These are phyloP conservation scores for Taenioides sp. DNA, from an alignment of 2,797 vertebrate genomes.

Conservation along the genomic window DNA sequence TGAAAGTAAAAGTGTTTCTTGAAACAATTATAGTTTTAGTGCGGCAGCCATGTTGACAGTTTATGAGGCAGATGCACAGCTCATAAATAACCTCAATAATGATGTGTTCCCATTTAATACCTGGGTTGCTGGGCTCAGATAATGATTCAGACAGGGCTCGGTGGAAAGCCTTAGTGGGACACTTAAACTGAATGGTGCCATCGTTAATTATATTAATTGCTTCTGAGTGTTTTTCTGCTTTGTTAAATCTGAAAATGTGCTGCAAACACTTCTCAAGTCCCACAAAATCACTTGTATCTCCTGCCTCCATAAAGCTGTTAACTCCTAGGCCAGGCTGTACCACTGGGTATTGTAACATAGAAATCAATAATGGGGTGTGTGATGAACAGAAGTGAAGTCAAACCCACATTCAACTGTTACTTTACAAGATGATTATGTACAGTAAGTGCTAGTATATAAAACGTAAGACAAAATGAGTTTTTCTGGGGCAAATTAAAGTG, in stretches of 20 bases:
- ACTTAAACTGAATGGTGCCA: constrained; percentile 42
- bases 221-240: constrained; percentile 20
- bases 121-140: constrained; percentile 3
- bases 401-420: background rate
- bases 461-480: background rate
- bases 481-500: background rate
- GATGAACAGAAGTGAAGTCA: constrained; percentile 6
- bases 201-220: constrained; percentile 54
- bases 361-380: constrained; percentile 7
- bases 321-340: constrained; percentile 5
- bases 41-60: constrained; percentile 6
- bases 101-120: constrained; percentile 18
- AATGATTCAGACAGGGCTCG: constrained; percentile 12
- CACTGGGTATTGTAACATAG: constrained; percentile 1
- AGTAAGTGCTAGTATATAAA: background rate
- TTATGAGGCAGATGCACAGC: constrained; percentile 6
- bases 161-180: constrained; percentile 20
- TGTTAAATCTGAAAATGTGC: constrained; percentile 16
- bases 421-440: background rate
- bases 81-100: constrained; percentile 22
- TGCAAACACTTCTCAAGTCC: constrained; percentile 12
- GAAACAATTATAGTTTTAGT: constrained; percentile 1
- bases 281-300: constrained; percentile 9
- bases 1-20: constrained; percentile 12
- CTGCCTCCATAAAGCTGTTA: constrained; percentile 1